A percentile compares a stretch with the other conserved stretches of the same genome.
phyloP scores from a whole-genome alignment of 2,888 invertebrate species.

The Plusia festucae region DNA sequence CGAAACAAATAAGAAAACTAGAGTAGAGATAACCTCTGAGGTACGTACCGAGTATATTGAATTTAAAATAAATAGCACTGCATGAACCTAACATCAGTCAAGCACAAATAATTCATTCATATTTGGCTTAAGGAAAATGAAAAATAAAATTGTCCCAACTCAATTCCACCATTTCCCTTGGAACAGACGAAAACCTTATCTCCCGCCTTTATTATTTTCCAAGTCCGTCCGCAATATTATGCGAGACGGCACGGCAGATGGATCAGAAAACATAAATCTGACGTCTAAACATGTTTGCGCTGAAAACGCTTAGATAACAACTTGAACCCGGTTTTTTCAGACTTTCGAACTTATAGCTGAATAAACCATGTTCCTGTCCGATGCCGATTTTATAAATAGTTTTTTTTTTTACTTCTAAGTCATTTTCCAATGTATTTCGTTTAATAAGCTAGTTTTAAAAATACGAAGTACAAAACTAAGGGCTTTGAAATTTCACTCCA shows the following conservation, averaged over 20 bases:
- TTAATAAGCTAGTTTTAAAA: neutral
- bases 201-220: slow-evolving; percentile 85
- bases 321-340: slow-evolving; percentile 63
- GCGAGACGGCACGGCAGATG: slow-evolving; percentile 82
- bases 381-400: slow-evolving; percentile 26
- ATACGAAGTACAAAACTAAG: neutral
- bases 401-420: too few species aligned
- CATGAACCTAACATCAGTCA: slow-evolving; percentile 68
- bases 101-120: slow-evolving; percentile 73
- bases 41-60: slow-evolving; percentile 39
- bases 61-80: slow-evolving; percentile 62
- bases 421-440: too few species aligned
- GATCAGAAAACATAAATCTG: slow-evolving; percentile 87
- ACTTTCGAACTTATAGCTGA: slow-evolving; percentile 47
- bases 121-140: slow-evolving; percentile 78
- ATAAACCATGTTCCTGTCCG: slow-evolving; percentile 52
- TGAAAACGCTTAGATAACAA: slow-evolving; percentile 69
- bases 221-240: slow-evolving; percentile 85
- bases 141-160: slow-evolving; percentile 82
- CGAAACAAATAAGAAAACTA: neutral
- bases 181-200: slow-evolving; percentile 83
- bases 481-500: neutral
- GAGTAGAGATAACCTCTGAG: slow-evolving; percentile 1
- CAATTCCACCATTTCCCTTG: slow-evolving; percentile 76
- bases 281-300: slow-evolving; percentile 84